Conservation (phyloP, 1,140 invertebrate genomes). For the Drosophila pruinosa region DNA sequence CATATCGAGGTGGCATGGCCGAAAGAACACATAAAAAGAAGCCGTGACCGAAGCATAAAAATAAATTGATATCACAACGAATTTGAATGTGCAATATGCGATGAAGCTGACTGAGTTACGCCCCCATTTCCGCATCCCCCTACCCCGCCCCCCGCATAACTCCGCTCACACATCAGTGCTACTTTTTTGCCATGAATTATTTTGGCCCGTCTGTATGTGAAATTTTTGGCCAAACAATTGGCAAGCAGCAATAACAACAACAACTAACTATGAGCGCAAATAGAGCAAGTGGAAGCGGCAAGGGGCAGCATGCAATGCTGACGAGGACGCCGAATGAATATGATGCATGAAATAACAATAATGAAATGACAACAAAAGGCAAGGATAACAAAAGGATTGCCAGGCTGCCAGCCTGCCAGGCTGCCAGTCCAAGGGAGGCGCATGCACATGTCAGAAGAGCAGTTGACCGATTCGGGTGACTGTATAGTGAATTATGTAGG, state of each 20-base stretch:
- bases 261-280: constrained; percentile 16
- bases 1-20: background rate
- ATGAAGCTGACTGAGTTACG: constrained; percentile 21
- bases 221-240: constrained; percentile 71
- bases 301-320: constrained; percentile 1
- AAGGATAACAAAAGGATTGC: constrained; percentile 71
- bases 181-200: constrained; percentile 68
- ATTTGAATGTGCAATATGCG: constrained; percentile 63
- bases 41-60: constrained; percentile 56
- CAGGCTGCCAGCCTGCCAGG: constrained; percentile 23
- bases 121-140: background rate
- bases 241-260: constrained; percentile 41
- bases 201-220: constrained; percentile 60
- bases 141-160: background rate
- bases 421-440: constrained; percentile 2
- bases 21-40: constrained; percentile 15
- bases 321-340: constrained; percentile 51
- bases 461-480: constrained; percentile 46
- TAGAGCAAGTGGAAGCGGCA: background rate
- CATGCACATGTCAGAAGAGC: constrained; percentile 48
- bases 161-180: constrained; percentile 42
- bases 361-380: constrained; percentile 81
- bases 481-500: no score
- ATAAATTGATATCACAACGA: constrained; percentile 72
- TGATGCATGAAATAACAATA: constrained; percentile 81